These are phyloP conservation scores for Caretta caretta DNA, from an alignment of 2,113 vertebrate genomes.

Conservation along the genomic window DNA sequence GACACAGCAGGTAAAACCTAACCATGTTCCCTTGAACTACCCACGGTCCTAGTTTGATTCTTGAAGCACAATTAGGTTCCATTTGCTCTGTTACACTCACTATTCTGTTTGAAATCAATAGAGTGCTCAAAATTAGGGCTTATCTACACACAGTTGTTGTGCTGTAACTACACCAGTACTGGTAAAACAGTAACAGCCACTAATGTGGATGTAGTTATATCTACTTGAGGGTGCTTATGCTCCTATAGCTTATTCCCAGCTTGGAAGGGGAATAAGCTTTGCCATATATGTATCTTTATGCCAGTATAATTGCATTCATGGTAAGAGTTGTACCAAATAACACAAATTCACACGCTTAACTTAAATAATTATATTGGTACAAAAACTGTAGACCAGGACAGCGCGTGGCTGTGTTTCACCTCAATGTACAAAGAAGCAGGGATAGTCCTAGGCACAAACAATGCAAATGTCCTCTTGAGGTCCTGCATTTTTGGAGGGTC, in stretches of 20 bases:
- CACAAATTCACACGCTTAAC: neutral
- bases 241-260: neutral
- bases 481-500: too few species aligned
- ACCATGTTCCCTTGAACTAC: neutral
- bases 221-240: neutral
- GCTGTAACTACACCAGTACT: neutral
- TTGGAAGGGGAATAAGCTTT: neutral
- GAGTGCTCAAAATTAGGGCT: neutral
- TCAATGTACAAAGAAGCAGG: neutral
- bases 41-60: rapidly evolving
- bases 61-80: neutral
- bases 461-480: neutral
- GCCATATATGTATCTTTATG: neutral
- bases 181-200: neutral
- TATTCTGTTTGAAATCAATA: neutral
- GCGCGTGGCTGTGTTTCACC: too few species aligned
- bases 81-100: rapidly evolving
- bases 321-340: neutral
- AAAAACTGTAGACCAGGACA: too few species aligned
- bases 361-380: too few species aligned
- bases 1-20: neutral
- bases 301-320: neutral
- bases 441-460: neutral
- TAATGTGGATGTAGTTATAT: neutral
- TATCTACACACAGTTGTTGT: neutral